Conservation (phyloP, 2,888 invertebrate genomes). For the Pammene fasciana region DNA sequence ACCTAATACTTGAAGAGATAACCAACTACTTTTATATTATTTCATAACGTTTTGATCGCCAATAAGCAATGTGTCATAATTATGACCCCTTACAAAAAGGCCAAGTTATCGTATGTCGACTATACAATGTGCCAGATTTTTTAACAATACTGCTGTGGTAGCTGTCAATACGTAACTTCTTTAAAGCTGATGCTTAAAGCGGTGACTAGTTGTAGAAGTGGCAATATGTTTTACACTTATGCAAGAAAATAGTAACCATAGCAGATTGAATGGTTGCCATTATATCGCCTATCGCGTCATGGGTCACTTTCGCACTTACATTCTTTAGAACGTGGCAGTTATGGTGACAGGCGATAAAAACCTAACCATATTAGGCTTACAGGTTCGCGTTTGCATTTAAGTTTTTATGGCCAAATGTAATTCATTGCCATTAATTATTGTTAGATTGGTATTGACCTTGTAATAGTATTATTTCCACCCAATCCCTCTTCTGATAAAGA, state of each 20-base stretch:
- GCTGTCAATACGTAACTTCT: conserved; percentile 44
- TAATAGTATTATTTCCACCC: not conserved
- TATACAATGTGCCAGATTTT: conserved; percentile 46
- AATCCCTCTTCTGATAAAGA: not conserved
- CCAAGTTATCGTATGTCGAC: conserved; percentile 6
- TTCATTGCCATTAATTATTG: not conserved
- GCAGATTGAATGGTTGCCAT: too few relatives aligned
- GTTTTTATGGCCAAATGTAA: not conserved
- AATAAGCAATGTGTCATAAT: conserved; percentile 11
- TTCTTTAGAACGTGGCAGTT: too few relatives aligned
- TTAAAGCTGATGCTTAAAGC: conserved; percentile 28
- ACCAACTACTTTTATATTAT: not conserved
- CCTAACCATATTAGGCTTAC: too few relatives aligned
- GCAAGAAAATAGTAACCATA: not conserved
- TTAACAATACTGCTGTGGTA: conserved; percentile 49
- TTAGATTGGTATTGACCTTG: not conserved
- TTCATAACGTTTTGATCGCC: not conserved
- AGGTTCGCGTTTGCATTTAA: not conserved
- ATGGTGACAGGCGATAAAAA: too few relatives aligned
- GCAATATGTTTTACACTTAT: not conserved
- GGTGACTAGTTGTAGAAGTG: conserved; percentile 34
- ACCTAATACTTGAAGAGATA: not conserved
- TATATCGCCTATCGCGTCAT: too few relatives aligned
- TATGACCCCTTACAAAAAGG: not conserved
- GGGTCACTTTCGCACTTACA: too few relatives aligned